Conservation (phyloP, 2,888 invertebrate species). For the Melinaea menophilus region DNA sequence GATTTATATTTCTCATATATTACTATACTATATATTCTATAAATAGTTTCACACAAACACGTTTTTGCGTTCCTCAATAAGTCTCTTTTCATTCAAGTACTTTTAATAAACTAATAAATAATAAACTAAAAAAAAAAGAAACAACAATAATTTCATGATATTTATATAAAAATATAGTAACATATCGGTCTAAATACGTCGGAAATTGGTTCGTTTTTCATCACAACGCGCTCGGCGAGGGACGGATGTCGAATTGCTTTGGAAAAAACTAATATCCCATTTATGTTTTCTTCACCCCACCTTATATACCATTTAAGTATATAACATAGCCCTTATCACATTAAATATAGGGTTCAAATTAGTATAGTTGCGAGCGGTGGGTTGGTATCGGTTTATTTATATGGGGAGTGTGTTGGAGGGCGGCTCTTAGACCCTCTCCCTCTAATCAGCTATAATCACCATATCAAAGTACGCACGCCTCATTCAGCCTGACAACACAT, state of each 20-base stretch:
- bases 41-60: too few relatives aligned
- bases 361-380: constrained; percentile 23
- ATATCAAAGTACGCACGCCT: constrained; percentile 77
- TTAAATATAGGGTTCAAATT: constrained; percentile 49
- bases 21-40: too few relatives aligned
- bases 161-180: constrained; percentile 29
- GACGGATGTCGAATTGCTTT: constrained; percentile 57
- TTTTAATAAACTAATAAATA: not conserved
- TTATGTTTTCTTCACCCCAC: constrained; percentile 58
- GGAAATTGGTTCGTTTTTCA: constrained; percentile 71
- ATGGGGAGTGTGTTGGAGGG: constrained; percentile 71
- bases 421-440: constrained; percentile 55
- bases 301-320: constrained; percentile 33
- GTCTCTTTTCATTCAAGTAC: too few relatives aligned
- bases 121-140: constrained; percentile 5
- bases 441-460: constrained; percentile 78
- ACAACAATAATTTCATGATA: constrained; percentile 12
- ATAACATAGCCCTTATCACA: constrained; percentile 32
- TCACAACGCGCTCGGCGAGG: constrained; percentile 57
- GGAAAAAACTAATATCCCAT: constrained; percentile 71
- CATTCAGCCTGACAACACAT: constrained; percentile 74
- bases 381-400: constrained; percentile 68
- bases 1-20: too few relatives aligned
- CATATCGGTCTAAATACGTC: constrained; percentile 53
- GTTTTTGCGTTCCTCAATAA: too few relatives aligned